Evolutionary conservation across 2,113 vertebrate genomes (phyloP).

Genomic region (Ibidorhyncha struthersii): DNA sequence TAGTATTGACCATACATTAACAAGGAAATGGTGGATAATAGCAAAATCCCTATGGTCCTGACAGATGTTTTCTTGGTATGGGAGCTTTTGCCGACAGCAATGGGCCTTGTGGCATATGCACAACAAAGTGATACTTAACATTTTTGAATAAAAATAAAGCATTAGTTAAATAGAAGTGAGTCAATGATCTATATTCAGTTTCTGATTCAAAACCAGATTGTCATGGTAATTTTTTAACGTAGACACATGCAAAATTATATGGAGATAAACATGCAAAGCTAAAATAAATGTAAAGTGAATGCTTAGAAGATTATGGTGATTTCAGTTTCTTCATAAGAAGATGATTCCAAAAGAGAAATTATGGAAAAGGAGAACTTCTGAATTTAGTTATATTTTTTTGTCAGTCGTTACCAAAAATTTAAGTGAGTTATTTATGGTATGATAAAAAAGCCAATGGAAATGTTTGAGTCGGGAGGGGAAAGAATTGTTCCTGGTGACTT

Average conservation of each 20-base stretch:
- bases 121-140: neutral
- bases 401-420: neutral
- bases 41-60: slow-evolving; percentile 40
- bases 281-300: neutral
- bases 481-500: neutral
- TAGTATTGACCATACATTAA: slow-evolving; percentile 15
- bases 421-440: neutral
- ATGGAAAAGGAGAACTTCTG: neutral
- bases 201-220: neutral
- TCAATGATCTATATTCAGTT: neutral
- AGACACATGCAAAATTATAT: neutral
- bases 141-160: slow-evolving; percentile 21
- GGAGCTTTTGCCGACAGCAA: neutral
- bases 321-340: neutral
- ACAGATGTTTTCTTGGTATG: slow-evolving; percentile 50
- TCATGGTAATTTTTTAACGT: neutral
- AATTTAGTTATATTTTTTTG: neutral
- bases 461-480: too few relatives aligned
- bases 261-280: neutral
- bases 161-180: neutral
- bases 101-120: neutral
- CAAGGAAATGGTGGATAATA: slow-evolving; percentile 34
- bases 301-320: neutral
- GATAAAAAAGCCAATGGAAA: neutral
- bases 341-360: neutral